Percentiles rank a stretch among this genome's conserved stretches.
phyloP scores from a whole-genome alignment of 2,888 invertebrate genomes.

The Dicyrtoma fusca region DNA sequence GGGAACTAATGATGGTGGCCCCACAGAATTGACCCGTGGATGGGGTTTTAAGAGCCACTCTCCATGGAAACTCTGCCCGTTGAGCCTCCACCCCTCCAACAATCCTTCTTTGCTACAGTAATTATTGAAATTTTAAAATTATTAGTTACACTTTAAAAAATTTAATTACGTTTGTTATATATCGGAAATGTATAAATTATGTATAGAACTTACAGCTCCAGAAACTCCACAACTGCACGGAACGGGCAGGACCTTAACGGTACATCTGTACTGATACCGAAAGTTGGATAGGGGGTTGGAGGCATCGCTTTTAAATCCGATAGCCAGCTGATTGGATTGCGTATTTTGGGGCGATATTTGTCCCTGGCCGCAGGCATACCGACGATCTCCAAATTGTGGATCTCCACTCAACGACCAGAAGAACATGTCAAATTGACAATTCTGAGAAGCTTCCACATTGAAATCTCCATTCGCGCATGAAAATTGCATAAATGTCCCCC shows the following conservation, averaged over 20 bases:
- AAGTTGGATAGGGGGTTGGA: constrained; percentile 13
- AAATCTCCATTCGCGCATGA: constrained; percentile 41
- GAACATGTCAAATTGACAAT: constrained; percentile 43
- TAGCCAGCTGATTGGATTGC: constrained; percentile 34
- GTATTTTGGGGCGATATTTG: constrained; percentile 19
- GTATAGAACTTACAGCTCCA: constrained; percentile 29
- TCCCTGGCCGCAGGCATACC: constrained; percentile 41
- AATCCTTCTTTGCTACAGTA: constrained; percentile 41
- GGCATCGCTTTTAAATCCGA: constrained; percentile 40
- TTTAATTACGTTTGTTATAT: too few relatives aligned
- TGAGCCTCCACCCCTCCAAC: constrained; percentile 44
- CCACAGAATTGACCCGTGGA: constrained; percentile 27
- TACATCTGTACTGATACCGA: constrained; percentile 18
- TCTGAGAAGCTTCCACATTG: constrained; percentile 40
- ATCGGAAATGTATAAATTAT: too few relatives aligned
- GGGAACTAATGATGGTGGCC: constrained; percentile 37
- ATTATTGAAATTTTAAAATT: constrained; percentile 14
- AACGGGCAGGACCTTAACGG: constrained; percentile 17
- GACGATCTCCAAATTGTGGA: constrained; percentile 21
- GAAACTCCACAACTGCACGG: constrained; percentile 22
- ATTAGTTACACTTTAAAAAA: background rate
- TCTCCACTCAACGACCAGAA: constrained; percentile 44
- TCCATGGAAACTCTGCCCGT: constrained; percentile 46
- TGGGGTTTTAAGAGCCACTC: constrained; percentile 22
- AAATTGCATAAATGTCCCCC: constrained; percentile 39